Evolutionary conservation across 2,797 vertebrate genomes (phyloP).

Genomic region (Melanotaenia parkinsoni): DNA sequence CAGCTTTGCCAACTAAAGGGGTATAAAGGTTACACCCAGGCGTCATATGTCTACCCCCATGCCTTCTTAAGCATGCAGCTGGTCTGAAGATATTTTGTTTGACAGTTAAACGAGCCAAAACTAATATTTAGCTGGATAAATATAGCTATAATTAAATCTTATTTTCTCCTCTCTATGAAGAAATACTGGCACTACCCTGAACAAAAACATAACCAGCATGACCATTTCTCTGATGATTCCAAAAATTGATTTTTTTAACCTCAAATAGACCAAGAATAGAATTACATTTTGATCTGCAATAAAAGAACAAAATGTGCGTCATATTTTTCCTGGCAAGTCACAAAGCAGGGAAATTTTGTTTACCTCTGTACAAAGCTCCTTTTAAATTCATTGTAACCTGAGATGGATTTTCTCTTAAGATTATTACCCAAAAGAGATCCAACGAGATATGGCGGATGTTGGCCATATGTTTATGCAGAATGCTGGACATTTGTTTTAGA

Average conservation of each 20-base stretch:
- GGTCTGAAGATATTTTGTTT: conserved; percentile 25
- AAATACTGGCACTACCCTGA: conserved; percentile 32
- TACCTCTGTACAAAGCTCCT: conserved; percentile 22
- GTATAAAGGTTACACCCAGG: conserved; percentile 74
- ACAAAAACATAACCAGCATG: conserved; percentile 30
- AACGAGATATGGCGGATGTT: conserved; percentile 32
- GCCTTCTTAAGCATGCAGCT: conserved; percentile 43
- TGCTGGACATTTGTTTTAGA: not conserved
- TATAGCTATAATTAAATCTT: conserved; percentile 34
- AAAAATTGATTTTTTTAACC: conserved; percentile 36
- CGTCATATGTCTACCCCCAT: conserved; percentile 12
- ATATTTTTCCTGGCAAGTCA: conserved; percentile 29
- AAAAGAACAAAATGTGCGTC: conserved; percentile 22
- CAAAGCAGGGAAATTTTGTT: not conserved
- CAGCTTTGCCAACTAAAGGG: conserved; percentile 53
- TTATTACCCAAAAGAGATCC: conserved; percentile 17
- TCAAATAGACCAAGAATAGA: conserved; percentile 8
- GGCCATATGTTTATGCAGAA: conserved; percentile 47
- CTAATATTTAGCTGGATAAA: conserved; percentile 44
- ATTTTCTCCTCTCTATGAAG: conserved; percentile 10
- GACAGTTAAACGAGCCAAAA: conserved; percentile 42
- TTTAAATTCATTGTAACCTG: conserved; percentile 10
- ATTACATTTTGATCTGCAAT: conserved; percentile 8
- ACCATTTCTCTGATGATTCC: conserved; percentile 25
- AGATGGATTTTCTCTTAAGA: conserved; percentile 16